Conservation (phyloP, 2,797 vertebrate species). For the Momotus momota region DNA sequence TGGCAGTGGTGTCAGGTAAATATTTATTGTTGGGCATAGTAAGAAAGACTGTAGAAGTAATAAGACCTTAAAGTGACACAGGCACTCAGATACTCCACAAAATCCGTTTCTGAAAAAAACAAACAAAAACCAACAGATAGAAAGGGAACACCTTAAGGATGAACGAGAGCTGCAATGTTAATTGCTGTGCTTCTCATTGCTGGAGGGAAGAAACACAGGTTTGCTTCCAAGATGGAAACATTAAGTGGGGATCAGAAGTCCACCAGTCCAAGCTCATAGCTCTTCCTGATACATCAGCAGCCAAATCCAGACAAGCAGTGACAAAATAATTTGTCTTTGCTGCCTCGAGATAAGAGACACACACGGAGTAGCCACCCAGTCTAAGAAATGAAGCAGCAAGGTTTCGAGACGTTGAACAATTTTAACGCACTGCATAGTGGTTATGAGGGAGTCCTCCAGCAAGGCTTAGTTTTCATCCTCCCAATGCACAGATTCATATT, state of each 20-base stretch:
- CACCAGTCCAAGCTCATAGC: background rate
- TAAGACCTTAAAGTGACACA: background rate
- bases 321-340: background rate
- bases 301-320: background rate
- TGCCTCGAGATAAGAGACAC: background rate
- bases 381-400: background rate
- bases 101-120: background rate
- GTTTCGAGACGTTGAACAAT: background rate
- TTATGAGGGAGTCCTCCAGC: background rate
- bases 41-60: background rate
- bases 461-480: background rate
- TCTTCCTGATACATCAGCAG: background rate
- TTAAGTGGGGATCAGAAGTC: background rate
- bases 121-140: background rate
- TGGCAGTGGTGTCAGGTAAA: background rate
- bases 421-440: fast-evolving
- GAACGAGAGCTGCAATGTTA: background rate
- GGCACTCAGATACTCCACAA: background rate
- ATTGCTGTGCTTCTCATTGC: background rate
- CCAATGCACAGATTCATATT: background rate
- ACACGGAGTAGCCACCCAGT: background rate
- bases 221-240: background rate
- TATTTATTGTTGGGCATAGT: background rate
- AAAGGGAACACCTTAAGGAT: background rate
- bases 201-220: background rate